A percentile compares a stretch with the other conserved stretches of the same genome.
Evolutionary conservation across 2,888 invertebrate species (phyloP).

Genomic region (Cryptus armator): DNA sequence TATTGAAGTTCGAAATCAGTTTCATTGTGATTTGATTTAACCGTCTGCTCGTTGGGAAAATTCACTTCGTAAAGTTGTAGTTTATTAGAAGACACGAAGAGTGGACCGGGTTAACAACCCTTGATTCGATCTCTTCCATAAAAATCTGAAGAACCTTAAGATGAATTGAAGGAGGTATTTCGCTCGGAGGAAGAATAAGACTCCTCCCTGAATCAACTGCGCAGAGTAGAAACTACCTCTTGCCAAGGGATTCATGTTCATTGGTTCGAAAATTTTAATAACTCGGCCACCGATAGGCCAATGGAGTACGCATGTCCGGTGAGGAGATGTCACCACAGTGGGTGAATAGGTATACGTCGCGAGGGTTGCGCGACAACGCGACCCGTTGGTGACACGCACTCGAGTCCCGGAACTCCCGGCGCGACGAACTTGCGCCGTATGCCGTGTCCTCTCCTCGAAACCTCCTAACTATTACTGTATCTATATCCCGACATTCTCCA

Average conservation of each 20-base stretch:
- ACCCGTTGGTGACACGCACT: constrained; percentile 70
- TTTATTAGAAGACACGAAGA: background rate
- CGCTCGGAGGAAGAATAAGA: constrained; percentile 31
- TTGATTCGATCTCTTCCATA: background rate
- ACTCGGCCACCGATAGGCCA: constrained; percentile 82
- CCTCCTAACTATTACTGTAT: constrained; percentile 48
- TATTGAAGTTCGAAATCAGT: background rate
- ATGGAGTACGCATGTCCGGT: constrained; percentile 83
- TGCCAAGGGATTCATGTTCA: constrained; percentile 74
- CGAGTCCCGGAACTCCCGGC: constrained; percentile 50
- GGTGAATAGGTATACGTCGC: constrained; percentile 69
- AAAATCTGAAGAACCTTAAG: background rate
- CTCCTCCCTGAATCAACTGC: constrained; percentile 64
- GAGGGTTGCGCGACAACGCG: constrained; percentile 66
- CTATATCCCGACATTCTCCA: background rate
- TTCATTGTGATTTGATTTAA: background rate
- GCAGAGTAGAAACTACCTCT: constrained; percentile 57
- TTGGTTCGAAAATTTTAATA: constrained; percentile 84
- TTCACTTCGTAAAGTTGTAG: background rate
- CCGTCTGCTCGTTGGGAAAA: background rate
- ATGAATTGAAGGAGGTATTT: constrained; percentile 47
- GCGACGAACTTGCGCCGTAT: constrained; percentile 67
- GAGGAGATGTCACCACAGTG: constrained; percentile 79
- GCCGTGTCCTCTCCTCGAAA: constrained; percentile 33
- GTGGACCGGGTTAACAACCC: background rate